These are phyloP conservation scores for Anarrhichthys ocellatus DNA, from an alignment of 2,113 vertebrate species.

Conservation along the genomic window DNA sequence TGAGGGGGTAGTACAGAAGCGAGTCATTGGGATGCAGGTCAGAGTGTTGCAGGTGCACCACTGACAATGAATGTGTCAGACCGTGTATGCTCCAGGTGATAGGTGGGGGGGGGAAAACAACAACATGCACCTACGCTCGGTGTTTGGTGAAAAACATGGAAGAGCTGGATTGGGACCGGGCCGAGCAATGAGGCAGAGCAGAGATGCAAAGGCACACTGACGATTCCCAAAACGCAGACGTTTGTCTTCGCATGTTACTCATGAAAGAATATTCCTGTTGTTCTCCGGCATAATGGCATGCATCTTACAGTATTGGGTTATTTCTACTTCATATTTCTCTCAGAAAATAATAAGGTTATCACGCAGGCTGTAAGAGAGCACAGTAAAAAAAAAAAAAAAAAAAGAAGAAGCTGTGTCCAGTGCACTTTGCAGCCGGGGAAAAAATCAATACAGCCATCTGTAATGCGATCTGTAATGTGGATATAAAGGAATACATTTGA, in stretches of 20 bases:
- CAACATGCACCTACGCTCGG: constrained; percentile 48
- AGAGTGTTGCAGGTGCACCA: constrained; percentile 70
- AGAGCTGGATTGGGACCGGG: constrained; percentile 31
- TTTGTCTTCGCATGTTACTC: constrained; percentile 32
- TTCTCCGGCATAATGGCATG: constrained; percentile 21
- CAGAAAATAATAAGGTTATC: constrained; percentile 42
- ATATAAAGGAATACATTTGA: constrained; percentile 73
- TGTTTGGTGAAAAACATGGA: constrained; percentile 69
- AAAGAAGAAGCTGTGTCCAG: constrained; percentile 28
- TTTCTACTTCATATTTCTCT: constrained; percentile 53
- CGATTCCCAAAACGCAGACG: constrained; percentile 22
- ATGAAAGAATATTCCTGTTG: constrained; percentile 8
- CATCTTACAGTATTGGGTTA: constrained; percentile 36
- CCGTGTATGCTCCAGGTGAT: constrained; percentile 64
- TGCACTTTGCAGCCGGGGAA: constrained; percentile 57
- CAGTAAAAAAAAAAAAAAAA: constrained; percentile 27
- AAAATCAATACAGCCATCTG: constrained; percentile 75
- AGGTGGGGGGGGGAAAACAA: constrained; percentile 11
- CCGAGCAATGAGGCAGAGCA: constrained; percentile 52
- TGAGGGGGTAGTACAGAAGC: constrained; percentile 40
- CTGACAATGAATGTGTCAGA: constrained; percentile 78
- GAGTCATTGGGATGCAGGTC: constrained; percentile 79
- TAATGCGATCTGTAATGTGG: constrained; percentile 64
- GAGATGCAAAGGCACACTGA: constrained; percentile 30
- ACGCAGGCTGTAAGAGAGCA: constrained; percentile 44